Base-by-base conservation (phyloP, 2,888 invertebrate species). In the Mesodorylaimus sp. region DNA sequence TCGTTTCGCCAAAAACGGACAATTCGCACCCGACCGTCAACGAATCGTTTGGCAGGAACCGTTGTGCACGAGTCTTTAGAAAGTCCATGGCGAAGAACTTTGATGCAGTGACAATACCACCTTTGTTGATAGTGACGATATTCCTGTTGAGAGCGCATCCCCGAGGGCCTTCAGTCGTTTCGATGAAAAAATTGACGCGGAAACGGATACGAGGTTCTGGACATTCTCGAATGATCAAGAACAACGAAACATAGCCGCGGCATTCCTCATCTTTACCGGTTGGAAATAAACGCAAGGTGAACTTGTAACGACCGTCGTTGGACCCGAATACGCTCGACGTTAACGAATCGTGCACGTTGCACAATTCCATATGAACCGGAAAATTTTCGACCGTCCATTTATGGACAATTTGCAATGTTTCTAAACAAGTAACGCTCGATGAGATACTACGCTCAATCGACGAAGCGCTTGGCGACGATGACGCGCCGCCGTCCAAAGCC, bases 211-310 rank as follows among this genome's bases (percentile, higher is more conserved):
- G 54, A 2, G 53, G 47, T 19, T 42, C 49, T n/a, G 58, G 58
- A 28, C 58, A 58, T 47, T 54, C 58, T 26, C 53, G 53, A 13
- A 60, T 57, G 27, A 55, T 57, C 19, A 60, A 50, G 42, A 56
- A 60, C 1, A 60, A 50, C 24, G 59, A 59, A 2, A 60, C 38
- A 45, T 55, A 55, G 19, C 57, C 58, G 21, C 53, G 41, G 43
- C 57, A 59, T 16, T 58, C 60, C 13, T 59, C 59, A 38, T 60
- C 60, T 48, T 59, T 59, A 23, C 60, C 60, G 21, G 50, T 50
- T 10, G 60, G 60, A 48, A 58, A 60, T 10, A 60, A 51, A 38
- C 57, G 56, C 48, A 60, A 48, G 21, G 44, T 49, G 43, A 60
- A 60, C 38, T 54, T 53, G 42, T 58, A 57, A 24, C 37, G 44